Conservation (phyloP, 2,888 invertebrate species). For the Drosophila meridiana region DNA sequence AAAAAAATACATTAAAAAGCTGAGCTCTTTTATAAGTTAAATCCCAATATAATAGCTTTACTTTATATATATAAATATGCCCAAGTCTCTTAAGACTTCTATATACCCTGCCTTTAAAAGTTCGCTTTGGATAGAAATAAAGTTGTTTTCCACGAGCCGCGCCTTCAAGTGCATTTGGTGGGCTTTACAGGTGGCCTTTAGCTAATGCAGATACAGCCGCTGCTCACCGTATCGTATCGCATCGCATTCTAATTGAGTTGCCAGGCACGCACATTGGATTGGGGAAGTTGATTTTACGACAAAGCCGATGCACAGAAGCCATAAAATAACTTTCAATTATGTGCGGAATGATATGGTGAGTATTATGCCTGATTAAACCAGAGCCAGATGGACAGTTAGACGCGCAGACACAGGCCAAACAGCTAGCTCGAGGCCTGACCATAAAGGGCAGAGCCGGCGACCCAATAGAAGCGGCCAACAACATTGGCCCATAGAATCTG, state of each 20-base stretch:
- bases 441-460: constrained; percentile 42
- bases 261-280: constrained; percentile 62
- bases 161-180: constrained; percentile 52
- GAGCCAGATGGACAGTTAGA: constrained; percentile 10
- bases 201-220: constrained; percentile 32
- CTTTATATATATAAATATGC: background rate
- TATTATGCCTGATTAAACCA: constrained; percentile 48
- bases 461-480: constrained; percentile 30
- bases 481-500: constrained; percentile 46
- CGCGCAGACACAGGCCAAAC: background rate
- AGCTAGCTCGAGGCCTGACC: constrained; percentile 46
- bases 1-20: background rate
- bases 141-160: constrained; percentile 12
- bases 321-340: constrained; percentile 80
- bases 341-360: constrained; percentile 47
- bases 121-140: background rate
- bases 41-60: background rate
- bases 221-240: constrained; percentile 4
- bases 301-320: constrained; percentile 54
- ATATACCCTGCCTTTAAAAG: background rate
- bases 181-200: constrained; percentile 33
- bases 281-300: constrained; percentile 61
- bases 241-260: constrained; percentile 66
- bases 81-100: background rate
- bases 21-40: background rate